Base-by-base conservation (phyloP, 2,888 invertebrate genomes). In the Agonum fuliginosum region DNA sequence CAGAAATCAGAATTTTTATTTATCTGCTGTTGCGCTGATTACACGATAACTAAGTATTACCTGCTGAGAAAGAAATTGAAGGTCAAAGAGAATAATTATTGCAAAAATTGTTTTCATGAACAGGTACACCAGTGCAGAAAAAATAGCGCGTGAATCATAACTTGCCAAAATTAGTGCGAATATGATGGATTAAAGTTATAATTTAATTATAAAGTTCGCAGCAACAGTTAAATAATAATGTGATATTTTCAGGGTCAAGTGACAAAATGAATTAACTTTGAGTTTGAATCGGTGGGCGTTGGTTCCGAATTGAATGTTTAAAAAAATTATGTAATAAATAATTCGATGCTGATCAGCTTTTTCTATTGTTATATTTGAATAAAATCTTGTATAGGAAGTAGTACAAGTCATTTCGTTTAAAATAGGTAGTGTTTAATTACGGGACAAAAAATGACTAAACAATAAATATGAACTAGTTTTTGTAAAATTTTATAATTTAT, bases 371-470 rank as follows among this genome's bases (percentile, higher is more conserved):
- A 43, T 20, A 43, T 20, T 22, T 46, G 46, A 46, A 48, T 51
- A 51, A 30, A 30, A 48, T 48, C 20, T 30, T 24, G 27, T 71
- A 20, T 19, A 71, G 71, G 71, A 71, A 71, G 48, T 69, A 71
- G 48, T 69, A 8, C 30, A 30, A 62, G 12, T 27, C 27, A 27
- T 6, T 5, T 5, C 0, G 14, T 12, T 30, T 12, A 30, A 62
- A 62, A 58, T 30, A 58, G 2, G 22, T 3, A 22, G 54, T 24
- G 54, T 54, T 14, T 30, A 62, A 62, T 62, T 62, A 34, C 30
- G 12, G 20, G 2, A 48, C n/a, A 54, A 54, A 54, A 54, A 54
- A 43, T 12, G 4, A n/a, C 5, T 43, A 5, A 5, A 3, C n/a
- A 43, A 54, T 54, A 10, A 20, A n/a, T 54, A 54, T n/a, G 10